Conservation (phyloP, 2,888 invertebrate species). For the Caenorhabditis japonica region DNA sequence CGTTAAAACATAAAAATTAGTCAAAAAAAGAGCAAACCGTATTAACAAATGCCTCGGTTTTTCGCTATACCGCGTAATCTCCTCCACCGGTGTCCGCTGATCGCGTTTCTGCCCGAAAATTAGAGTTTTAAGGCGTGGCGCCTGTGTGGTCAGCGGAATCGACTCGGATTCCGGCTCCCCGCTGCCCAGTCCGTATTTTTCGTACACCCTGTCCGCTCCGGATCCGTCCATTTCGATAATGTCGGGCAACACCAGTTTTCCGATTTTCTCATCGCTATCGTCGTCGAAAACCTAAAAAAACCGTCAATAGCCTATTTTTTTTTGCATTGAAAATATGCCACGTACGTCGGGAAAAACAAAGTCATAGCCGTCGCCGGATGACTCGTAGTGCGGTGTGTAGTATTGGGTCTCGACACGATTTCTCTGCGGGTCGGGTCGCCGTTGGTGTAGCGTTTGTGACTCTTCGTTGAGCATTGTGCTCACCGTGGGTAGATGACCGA, state of each 20-base stretch:
- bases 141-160: slow-evolving; percentile 36
- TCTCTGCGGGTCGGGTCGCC: neutral
- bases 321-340: neutral
- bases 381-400: slow-evolving; percentile 40
- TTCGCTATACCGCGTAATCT: slow-evolving; percentile 36
- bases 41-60: slow-evolving; percentile 62
- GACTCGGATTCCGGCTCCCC: neutral
- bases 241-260: slow-evolving; percentile 66
- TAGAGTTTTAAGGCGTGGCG: slow-evolving; percentile 44
- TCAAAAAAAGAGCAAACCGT: slow-evolving; percentile 50
- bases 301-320: neutral
- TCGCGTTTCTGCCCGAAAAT: slow-evolving; percentile 59
- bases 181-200: slow-evolving; percentile 48
- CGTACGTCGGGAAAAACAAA: slow-evolving; percentile 53
- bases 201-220: slow-evolving; percentile 55
- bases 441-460: neutral
- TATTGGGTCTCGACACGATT: neutral
- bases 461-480: slow-evolving; percentile 39
- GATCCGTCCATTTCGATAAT: slow-evolving; percentile 62
- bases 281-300: slow-evolving; percentile 53
- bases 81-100: slow-evolving; percentile 54
- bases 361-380: slow-evolving; percentile 56
- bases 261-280: slow-evolving; percentile 58
- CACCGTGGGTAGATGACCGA: slow-evolving; percentile 48
- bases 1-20: slow-evolving; percentile 2